Base-by-base conservation (phyloP, 2,113 vertebrate species). In the Speoplatyrhinus poulsoni region DNA sequence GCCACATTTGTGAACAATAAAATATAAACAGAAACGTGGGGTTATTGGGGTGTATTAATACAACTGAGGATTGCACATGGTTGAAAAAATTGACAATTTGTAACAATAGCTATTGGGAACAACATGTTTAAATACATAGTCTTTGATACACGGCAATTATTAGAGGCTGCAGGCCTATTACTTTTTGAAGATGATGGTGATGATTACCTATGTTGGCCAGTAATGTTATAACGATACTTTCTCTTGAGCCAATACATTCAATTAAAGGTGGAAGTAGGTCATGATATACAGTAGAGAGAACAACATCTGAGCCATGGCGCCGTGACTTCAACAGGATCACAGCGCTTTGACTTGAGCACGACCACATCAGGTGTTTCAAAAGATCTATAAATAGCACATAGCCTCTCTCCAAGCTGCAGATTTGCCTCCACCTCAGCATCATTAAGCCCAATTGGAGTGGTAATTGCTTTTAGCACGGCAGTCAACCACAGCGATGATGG, bases 381-480 rank as follows among this genome's bases (percentile, higher is more conserved):
- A 70, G 78, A 68, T 69, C 69, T 88, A 87, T 85, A 87, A 91
- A 88, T 91, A 89, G 87, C 60, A 76, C 67, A 26, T 56, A 62
- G 74, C 89, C 68, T 73, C 80, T 85, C 85, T 81, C 83, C 17
- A 16, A 81, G 81, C 84, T 80, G 79, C 72, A 81, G 77, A 71
- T 68, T 78, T 65, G 73, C 82, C 76, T 84, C 77, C 67, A 67
- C 74, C 76, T 85, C 81, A 62, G 76, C 80, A 85, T 89, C 85
- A 88, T 91, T 90, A 90, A 84, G 79, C 82, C 82, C 85, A 88
- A 84, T 87, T 83, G 84, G 82, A 84, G 82, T 72, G 49, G 82
- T 89, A 88, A 90, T 90, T 85, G 87, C 89, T 88, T 85, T 81
- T 87, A 82, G 85, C 65, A 70, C 84, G 59, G 82, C 82, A 85